phyloP scores from a whole-genome alignment of 1,140 invertebrate genomes.

The Idris sp. region DNA sequence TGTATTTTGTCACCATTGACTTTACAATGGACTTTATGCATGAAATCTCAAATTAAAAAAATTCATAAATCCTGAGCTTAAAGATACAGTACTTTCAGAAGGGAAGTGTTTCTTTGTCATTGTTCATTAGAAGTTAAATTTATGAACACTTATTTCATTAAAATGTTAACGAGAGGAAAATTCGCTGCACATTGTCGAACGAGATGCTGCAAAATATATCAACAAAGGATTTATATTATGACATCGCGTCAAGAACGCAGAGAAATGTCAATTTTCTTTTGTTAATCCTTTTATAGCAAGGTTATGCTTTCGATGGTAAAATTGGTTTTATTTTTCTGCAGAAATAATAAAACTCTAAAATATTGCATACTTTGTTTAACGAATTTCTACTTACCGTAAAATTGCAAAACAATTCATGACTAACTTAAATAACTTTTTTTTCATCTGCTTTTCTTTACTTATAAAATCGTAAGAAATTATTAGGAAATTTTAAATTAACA shows the following conservation, averaged over 20 bases:
- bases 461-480: not conserved
- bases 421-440: slow-evolving; percentile 1
- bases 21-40: too few relatives aligned
- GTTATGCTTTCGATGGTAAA: slow-evolving; percentile 18
- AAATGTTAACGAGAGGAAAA: slow-evolving; percentile 35
- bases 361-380: slow-evolving; percentile 18
- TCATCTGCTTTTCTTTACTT: not conserved
- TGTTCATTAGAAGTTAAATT: slow-evolving; percentile 32
- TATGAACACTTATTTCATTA: slow-evolving; percentile 40
- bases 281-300: too few relatives aligned
- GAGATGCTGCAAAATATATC: too few relatives aligned
- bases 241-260: too few relatives aligned
- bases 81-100: too few relatives aligned
- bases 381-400: slow-evolving; percentile 32
- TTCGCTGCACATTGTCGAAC: slow-evolving; percentile 22
- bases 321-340: slow-evolving; percentile 20
- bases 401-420: slow-evolving; percentile 15
- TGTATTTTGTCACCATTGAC: too few relatives aligned
- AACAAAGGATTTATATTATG: slow-evolving; percentile 45
- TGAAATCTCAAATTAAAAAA: too few relatives aligned
- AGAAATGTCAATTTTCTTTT: slow-evolving; percentile 37
- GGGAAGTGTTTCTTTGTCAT: slow-evolving; percentile 32
- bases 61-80: too few relatives aligned
- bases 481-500: not conserved
- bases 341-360: slow-evolving; percentile 28